These are phyloP conservation scores for Solea solea DNA, from an alignment of 2,113 vertebrate species.

Conservation along the genomic window DNA sequence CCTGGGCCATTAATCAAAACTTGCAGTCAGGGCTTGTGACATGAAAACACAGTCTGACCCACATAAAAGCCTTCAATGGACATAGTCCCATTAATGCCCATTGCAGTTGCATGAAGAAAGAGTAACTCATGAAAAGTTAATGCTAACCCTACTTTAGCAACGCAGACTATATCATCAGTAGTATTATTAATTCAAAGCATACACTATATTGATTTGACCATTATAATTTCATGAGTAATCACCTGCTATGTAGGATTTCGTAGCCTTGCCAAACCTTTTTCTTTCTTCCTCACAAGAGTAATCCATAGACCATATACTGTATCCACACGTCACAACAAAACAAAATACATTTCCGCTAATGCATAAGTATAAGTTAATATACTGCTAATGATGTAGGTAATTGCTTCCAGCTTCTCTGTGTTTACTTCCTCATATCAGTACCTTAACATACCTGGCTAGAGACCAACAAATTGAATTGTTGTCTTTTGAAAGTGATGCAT, in stretches of 20 bases:
- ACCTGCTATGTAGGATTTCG: not conserved
- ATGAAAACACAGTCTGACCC: constrained; percentile 68
- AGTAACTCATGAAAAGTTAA: constrained; percentile 42
- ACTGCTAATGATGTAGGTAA: not conserved
- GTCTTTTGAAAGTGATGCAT: constrained; percentile 45
- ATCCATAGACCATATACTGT: not conserved
- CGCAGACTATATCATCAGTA: not conserved
- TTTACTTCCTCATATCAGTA: constrained; percentile 7
- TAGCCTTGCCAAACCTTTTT: too few species aligned
- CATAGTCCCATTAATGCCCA: constrained; percentile 54
- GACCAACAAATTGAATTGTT: constrained; percentile 33
- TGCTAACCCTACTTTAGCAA: not conserved
- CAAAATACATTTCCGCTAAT: not conserved
- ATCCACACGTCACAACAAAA: not conserved
- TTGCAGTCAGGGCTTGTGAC: constrained; percentile 46
- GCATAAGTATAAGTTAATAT: not conserved
- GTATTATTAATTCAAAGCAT: not conserved
- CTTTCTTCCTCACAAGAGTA: not conserved
- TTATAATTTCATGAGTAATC: not conserved
- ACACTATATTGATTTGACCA: not conserved
- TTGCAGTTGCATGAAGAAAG: constrained; percentile 57
- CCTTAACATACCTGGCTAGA: constrained; percentile 35
- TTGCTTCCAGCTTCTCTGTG: constrained; percentile 6
- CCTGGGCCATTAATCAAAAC: constrained; percentile 70
- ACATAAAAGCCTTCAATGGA: constrained; percentile 71